Percentiles rank a stretch among this genome's conserved stretches.
Evolutionary conservation across 1,140 invertebrate species (phyloP).

Genomic region (Bradynema listronoti): DNA sequence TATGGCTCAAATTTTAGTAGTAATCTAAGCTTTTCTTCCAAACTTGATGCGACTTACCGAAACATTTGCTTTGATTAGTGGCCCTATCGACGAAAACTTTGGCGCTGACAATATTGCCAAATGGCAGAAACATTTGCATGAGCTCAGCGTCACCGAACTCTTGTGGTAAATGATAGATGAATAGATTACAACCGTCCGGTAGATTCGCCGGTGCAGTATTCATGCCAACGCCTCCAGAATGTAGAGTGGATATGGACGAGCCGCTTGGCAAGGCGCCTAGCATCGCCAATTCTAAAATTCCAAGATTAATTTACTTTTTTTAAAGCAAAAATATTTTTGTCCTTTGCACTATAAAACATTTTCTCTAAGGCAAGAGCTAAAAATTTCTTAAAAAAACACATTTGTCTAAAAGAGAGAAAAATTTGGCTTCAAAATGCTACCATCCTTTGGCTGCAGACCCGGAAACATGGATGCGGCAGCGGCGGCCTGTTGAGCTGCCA

Average conservation of each 20-base stretch:
- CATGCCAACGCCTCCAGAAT: neutral
- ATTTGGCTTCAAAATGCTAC: slow-evolving; percentile 7
- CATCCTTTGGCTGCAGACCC: slow-evolving; percentile 14
- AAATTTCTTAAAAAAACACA: neutral
- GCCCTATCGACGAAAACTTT: slow-evolving; percentile 99
- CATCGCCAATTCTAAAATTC: slow-evolving; percentile 26
- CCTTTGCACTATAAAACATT: neutral
- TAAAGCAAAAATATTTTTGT: neutral
- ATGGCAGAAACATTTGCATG: slow-evolving; percentile 98
- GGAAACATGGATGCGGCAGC: slow-evolving; percentile 19
- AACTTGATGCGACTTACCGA: slow-evolving; percentile 83
- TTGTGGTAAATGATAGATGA: slow-evolving; percentile 99
- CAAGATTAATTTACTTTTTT: slow-evolving; percentile 14
- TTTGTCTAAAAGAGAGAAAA: neutral
- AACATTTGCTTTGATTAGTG: slow-evolving; percentile 99
- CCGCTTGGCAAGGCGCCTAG: no score
- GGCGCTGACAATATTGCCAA: slow-evolving; percentile 97
- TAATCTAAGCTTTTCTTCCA: no score
- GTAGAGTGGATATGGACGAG: no score
- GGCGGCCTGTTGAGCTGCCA: slow-evolving; percentile 68
- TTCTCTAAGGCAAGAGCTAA: neutral
- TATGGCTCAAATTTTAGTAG: no score
- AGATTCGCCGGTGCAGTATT: slow-evolving; percentile 15
- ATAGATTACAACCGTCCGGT: slow-evolving; percentile 99
- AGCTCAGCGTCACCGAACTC: slow-evolving; percentile 96